Conservation (phyloP, 2,888 invertebrate species). For the Diarsia rubi region DNA sequence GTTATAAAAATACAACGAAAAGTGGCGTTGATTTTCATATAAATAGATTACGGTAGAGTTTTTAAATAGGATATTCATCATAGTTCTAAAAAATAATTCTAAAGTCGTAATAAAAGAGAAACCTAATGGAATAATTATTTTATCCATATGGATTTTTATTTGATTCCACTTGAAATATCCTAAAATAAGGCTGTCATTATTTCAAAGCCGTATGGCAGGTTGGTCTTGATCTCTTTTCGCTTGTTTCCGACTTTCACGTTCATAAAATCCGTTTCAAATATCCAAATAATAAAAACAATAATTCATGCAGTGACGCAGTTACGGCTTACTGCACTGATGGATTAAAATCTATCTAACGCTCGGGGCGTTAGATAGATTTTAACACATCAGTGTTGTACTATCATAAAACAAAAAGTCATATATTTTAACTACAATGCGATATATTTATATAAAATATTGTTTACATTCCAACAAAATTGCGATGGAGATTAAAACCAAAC, state of each 20-base stretch:
- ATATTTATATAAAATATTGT: conserved; percentile 53
- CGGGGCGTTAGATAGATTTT: conserved; percentile 46
- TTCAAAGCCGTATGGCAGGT: conserved; percentile 2
- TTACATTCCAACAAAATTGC: conserved; percentile 63
- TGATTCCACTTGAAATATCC: background rate
- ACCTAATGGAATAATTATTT: background rate
- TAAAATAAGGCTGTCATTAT: background rate
- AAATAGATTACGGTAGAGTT: too few relatives aligned
- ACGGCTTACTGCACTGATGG: conserved; percentile 26
- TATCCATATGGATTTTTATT: background rate
- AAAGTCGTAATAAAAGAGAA: background rate
- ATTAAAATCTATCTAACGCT: too few relatives aligned
- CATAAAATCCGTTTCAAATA: conserved; percentile 38
- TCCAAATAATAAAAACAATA: conserved; percentile 32
- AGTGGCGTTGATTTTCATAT: too few relatives aligned
- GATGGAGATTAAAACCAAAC: conserved; percentile 84
- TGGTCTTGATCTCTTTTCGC: background rate
- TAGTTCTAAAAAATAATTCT: background rate
- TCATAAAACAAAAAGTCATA: conserved; percentile 44
- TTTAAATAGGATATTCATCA: background rate
- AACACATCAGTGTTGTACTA: conserved; percentile 40
- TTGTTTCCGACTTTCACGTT: background rate
- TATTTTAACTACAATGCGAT: conserved; percentile 25
- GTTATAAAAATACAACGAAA: too few relatives aligned
- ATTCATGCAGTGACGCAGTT: conserved; percentile 41